Conservation (phyloP, 2,888 invertebrate genomes). For the Drosophila glabriapex region DNA sequence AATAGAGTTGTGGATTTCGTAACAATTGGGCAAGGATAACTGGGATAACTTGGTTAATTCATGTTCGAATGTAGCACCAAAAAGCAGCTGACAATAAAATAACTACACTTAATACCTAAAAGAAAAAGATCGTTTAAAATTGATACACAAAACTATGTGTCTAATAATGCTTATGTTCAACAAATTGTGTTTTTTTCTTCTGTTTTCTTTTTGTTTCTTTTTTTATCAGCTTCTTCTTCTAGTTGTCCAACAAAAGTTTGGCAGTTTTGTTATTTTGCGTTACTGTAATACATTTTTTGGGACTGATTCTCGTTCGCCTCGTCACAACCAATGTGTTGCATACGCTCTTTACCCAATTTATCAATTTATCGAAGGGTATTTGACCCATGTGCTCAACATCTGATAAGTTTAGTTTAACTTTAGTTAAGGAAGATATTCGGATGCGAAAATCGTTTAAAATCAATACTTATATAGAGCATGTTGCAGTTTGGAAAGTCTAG, state of each 20-base stretch:
- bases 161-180: conserved; percentile 33
- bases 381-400: conserved; percentile 14
- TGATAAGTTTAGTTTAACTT: conserved; percentile 1
- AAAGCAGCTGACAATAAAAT: conserved; percentile 73
- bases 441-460: conserved; percentile 2
- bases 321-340: conserved; percentile 42
- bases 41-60: conserved; percentile 56
- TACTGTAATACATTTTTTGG: conserved; percentile 40
- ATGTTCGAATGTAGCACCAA: conserved; percentile 71
- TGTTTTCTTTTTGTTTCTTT: background rate
- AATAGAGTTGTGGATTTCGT: conserved; percentile 42
- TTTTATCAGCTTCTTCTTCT: conserved; percentile 5
- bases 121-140: conserved; percentile 65
- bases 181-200: conserved; percentile 20
- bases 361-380: conserved; percentile 1
- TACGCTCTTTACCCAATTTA: conserved; percentile 1
- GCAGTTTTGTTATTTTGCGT: conserved; percentile 51
- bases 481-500: conserved; percentile 38
- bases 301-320: conserved; percentile 28
- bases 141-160: conserved; percentile 36
- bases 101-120: conserved; percentile 74
- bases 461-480: conserved; percentile 28
- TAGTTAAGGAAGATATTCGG: background rate
- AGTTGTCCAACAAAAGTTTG: conserved; percentile 38
- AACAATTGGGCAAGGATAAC: conserved; percentile 41